Evolutionary conservation across 2,888 invertebrate genomes (phyloP).

Genomic region (Linnaemya vulpina): DNA sequence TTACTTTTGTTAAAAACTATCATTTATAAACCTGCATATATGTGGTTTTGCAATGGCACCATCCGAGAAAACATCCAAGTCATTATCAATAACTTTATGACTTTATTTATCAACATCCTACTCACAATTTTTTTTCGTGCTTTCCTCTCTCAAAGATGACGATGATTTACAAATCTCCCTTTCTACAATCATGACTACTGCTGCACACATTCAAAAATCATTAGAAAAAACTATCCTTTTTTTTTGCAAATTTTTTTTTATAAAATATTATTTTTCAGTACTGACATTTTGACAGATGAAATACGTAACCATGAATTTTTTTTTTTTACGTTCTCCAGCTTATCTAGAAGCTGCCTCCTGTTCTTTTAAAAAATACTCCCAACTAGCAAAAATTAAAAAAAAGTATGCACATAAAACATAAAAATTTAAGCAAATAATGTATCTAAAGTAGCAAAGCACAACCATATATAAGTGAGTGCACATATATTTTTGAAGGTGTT

Average conservation of each 20-base stretch:
- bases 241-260: conserved; percentile 64
- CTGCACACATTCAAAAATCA: conserved; percentile 25
- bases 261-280: conserved; percentile 69
- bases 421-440: conserved; percentile 58
- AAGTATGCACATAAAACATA: conserved; percentile 23
- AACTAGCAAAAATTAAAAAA: conserved; percentile 22
- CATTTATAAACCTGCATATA: not conserved
- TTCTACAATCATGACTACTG: conserved; percentile 29
- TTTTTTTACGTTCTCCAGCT: conserved; percentile 15
- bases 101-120: conserved; percentile 57
- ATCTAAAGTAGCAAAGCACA: conserved; percentile 52
- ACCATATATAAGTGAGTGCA: not conserved
- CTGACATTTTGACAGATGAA: conserved; percentile 72
- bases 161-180: conserved; percentile 37
- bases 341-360: conserved; percentile 34
- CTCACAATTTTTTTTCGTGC: conserved; percentile 1
- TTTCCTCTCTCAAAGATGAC: conserved; percentile 3
- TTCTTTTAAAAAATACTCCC: conserved; percentile 13
- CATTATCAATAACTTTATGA: conserved; percentile 53
- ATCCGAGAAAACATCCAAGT: conserved; percentile 11
- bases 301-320: conserved; percentile 62
- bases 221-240: conserved; percentile 42
- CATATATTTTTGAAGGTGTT: not conserved
- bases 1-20: not conserved
- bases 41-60: not conserved